phyloP scores from a whole-genome alignment of 2,797 vertebrate genomes.

The Alosa sapidissima region DNA sequence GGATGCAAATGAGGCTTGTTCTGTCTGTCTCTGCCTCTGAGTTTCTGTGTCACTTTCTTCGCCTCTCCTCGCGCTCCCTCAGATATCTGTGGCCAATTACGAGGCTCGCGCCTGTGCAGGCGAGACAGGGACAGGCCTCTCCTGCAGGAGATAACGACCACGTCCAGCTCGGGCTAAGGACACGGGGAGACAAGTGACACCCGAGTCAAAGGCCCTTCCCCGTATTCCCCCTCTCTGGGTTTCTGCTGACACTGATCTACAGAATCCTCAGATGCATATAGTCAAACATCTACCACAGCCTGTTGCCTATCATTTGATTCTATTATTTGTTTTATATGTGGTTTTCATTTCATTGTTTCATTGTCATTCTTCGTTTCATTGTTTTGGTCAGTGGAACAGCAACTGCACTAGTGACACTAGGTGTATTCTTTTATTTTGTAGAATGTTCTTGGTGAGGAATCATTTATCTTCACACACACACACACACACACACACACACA shows the following conservation, averaged over 20 bases:
- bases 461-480: neutral
- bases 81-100: constrained; percentile 62
- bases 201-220: neutral
- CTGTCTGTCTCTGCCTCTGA: constrained; percentile 28
- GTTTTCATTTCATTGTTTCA: neutral
- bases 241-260: neutral
- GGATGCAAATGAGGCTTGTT: constrained; percentile 81
- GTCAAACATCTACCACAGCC: neutral
- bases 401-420: neutral
- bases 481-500: neutral
- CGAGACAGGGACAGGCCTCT: constrained; percentile 11
- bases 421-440: neutral
- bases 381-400: neutral
- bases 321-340: neutral
- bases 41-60: constrained; percentile 49
- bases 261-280: neutral
- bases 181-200: constrained; percentile 1
- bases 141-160: neutral
- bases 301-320: neutral
- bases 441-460: neutral
- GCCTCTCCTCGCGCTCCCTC: constrained; percentile 42
- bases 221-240: neutral
- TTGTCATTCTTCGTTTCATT: no score
- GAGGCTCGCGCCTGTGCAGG: neutral
- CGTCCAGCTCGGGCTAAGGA: neutral